phyloP scores from a whole-genome alignment of 1,140 invertebrate species.

The Pseudomyrmex dendroicus region DNA sequence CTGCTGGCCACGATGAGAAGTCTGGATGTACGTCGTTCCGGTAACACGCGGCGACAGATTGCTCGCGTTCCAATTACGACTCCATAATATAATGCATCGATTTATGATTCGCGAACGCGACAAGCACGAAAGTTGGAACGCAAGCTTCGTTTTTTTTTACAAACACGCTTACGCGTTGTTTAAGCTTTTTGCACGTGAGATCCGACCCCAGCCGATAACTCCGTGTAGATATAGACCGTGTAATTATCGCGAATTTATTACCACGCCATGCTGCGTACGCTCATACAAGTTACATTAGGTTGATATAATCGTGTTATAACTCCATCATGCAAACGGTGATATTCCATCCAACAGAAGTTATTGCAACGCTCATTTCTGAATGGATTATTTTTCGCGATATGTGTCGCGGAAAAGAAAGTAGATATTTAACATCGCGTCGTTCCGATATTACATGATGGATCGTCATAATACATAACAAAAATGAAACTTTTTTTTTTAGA shows the following conservation, averaged over 20 bases:
- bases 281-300: conserved; percentile 24
- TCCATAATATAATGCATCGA: conserved; percentile 14
- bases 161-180: neutral
- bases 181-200: conserved; percentile 13
- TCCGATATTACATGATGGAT: conserved; percentile 4
- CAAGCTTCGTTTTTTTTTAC: no score
- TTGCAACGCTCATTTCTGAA: conserved; percentile 25
- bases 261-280: neutral
- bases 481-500: conserved; percentile 14
- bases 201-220: conserved; percentile 18
- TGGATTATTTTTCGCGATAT: conserved; percentile 28
- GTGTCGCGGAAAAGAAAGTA: neutral
- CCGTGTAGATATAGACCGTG: neutral
- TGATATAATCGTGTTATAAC: conserved; percentile 42
- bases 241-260: conserved; percentile 56
- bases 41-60: conserved; percentile 47
- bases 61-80: conserved; percentile 50
- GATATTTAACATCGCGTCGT: neutral
- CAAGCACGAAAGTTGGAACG: neutral
- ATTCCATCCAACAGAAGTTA: conserved; percentile 39
- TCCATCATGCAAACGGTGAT: conserved; percentile 44
- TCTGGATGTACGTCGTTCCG: conserved; percentile 56
- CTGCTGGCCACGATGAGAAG: conserved; percentile 54
- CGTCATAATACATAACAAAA: neutral
- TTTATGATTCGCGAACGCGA: conserved; percentile 36